phyloP scores from a whole-genome alignment of 2,797 vertebrate genomes.

The Acanthurus leucopareius region DNA sequence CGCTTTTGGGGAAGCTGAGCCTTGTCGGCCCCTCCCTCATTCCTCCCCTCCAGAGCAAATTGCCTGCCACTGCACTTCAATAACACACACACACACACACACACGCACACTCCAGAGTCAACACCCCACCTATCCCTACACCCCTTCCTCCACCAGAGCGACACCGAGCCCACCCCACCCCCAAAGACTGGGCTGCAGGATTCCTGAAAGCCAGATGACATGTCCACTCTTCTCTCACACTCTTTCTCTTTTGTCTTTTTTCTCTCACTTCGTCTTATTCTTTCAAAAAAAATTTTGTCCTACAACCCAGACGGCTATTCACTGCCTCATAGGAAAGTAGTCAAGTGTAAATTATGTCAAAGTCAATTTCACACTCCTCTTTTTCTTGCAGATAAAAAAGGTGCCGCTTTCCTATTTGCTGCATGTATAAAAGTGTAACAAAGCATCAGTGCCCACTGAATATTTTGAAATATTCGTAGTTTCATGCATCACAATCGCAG shows the following conservation, averaged over 20 bases:
- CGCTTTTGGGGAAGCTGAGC: constrained; percentile 56
- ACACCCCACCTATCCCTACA: constrained; percentile 55
- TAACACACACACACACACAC: constrained; percentile 49
- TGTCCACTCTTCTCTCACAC: constrained; percentile 38
- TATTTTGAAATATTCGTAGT: not conserved
- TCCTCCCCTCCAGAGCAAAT: constrained; percentile 69
- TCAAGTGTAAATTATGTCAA: not conserved
- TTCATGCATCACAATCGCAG: not conserved
- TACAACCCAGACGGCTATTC: constrained; percentile 20
- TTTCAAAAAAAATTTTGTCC: constrained; percentile 2
- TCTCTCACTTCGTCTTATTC: constrained; percentile 11
- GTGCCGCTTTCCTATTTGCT: not conserved
- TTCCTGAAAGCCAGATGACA: constrained; percentile 67
- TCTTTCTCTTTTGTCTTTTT: constrained; percentile 24
- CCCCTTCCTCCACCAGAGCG: constrained; percentile 64
- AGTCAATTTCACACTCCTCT: constrained; percentile 15
- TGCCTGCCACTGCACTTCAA: constrained; percentile 68
- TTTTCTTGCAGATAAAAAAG: constrained; percentile 9
- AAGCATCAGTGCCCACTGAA: not conserved
- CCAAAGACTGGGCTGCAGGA: constrained; percentile 38
- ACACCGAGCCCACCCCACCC: constrained; percentile 52
- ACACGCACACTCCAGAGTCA: constrained; percentile 50
- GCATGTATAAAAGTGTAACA: not conserved
- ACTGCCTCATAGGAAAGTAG: not conserved
- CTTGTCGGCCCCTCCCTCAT: constrained; percentile 75